Evolutionary conservation across 2,888 invertebrate genomes (phyloP).

Genomic region (Parasteatoda lunata): DNA sequence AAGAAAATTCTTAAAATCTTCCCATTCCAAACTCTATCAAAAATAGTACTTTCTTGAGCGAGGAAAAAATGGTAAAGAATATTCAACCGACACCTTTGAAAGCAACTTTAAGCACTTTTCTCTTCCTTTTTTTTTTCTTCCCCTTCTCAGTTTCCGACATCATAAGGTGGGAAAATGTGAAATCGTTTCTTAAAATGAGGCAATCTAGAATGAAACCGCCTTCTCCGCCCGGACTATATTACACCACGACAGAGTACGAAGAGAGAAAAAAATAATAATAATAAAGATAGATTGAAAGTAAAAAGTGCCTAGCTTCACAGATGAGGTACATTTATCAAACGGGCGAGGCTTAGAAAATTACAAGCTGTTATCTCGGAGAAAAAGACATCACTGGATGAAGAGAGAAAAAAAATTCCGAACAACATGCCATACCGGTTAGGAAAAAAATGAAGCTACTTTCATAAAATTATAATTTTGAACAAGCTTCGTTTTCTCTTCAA

Average conservation of each 20-base stretch:
- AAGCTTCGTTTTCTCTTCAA: too few relatives aligned
- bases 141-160: neutral
- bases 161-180: slow-evolving; percentile 22
- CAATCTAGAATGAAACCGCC: slow-evolving; percentile 1
- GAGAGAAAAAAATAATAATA: neutral
- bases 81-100: neutral
- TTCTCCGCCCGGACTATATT: neutral
- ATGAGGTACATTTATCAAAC: slow-evolving; percentile 43
- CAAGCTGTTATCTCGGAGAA: neutral
- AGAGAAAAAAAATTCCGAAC: too few relatives aligned
- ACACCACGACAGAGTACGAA: neutral
- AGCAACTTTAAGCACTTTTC: neutral
- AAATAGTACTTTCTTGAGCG: neutral
- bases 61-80: neutral
- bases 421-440: too few relatives aligned
- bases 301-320: slow-evolving; percentile 17
- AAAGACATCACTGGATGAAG: neutral
- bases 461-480: too few relatives aligned
- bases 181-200: slow-evolving; percentile 8
- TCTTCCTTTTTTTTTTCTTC: neutral
- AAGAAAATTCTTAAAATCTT: neutral
- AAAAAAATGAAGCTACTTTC: too few relatives aligned
- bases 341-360: slow-evolving; percentile 13
- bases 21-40: neutral
- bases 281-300: neutral